Base-by-base conservation (phyloP, 2,888 invertebrate genomes). In the Ichneumoninae sp. region DNA sequence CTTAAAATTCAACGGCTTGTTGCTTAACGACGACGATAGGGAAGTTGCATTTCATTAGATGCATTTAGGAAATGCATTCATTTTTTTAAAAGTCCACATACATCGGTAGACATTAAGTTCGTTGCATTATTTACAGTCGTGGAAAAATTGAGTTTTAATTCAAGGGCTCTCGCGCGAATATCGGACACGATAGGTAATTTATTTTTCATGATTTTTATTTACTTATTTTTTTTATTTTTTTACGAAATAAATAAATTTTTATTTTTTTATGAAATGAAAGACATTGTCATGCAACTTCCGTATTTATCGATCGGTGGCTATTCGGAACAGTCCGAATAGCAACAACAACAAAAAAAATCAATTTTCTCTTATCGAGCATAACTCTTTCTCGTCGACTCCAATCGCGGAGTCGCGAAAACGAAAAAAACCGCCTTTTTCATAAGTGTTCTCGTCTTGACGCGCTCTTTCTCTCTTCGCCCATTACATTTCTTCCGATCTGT, bases 401-500 rank as follows among this genome's bases (percentile, higher is more conserved):
- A 16, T 57, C 57, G 71, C 57, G 57, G 40, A 73, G 26, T 73
- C 7, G 10, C 8, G 30, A 73, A 36, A 33, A 16, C 16, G 36
- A 63, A 30, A 30, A 30, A 36, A 63, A 40, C 44, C 76, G 86
- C 86, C 85, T 83, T 88, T 85, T 83, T 71, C 52, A 86, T 87
- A 83, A 88, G 85, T 89, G 88, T 88, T 88, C 87, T 87, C 84
- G 84, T 85, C 86, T 89, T 73, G 66, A 85, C 50, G 81, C 84
- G 83, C 44, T 70, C 70, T 83, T 83, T 83, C 81, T 68, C 74
- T 79, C 13, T 74, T 54, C 68, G 40, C 69, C 65, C 30, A 44
- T 73, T 47, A n/a, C 36, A 40, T 68, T 57, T 47, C 57, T 33
- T 60, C 33, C 40, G 66, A 33, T 60, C 22, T 83, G 26, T 57